phyloP scores from a whole-genome alignment of 2,888 invertebrate species.

The Anodontia alba region DNA sequence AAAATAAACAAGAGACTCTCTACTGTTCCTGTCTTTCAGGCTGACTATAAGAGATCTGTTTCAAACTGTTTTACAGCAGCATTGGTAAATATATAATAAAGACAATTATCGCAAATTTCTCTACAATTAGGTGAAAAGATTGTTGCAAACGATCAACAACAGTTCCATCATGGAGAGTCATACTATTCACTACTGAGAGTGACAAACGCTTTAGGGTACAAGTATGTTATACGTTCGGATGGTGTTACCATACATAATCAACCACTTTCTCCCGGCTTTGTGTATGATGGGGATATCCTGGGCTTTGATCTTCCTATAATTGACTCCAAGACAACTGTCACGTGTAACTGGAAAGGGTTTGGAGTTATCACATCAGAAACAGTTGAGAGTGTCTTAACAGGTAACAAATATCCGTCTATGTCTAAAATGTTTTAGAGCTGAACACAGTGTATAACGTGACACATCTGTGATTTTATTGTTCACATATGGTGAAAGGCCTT shows the following conservation, averaged over 20 bases:
- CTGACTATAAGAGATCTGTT: too few relatives aligned
- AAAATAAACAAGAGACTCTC: too few relatives aligned
- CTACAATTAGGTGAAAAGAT: not conserved
- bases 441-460: too few relatives aligned
- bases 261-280: conserved; percentile 71
- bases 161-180: conserved; percentile 63
- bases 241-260: conserved; percentile 71
- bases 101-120: too few relatives aligned
- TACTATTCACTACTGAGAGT: conserved; percentile 69
- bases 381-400: not conserved
- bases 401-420: too few relatives aligned
- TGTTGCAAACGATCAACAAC: conserved; percentile 59
- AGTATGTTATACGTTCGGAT: conserved; percentile 66
- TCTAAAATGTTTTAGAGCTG: too few relatives aligned
- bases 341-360: conserved; percentile 76
- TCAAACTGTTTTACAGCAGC: too few relatives aligned
- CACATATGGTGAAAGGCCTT: too few relatives aligned
- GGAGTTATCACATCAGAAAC: conserved; percentile 41
- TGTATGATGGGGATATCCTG: conserved; percentile 65
- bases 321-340: conserved; percentile 55
- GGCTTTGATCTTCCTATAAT: conserved; percentile 64
- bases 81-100: too few relatives aligned
- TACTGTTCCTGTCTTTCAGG: too few relatives aligned
- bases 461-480: too few relatives aligned
- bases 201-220: conserved; percentile 65